Evolutionary conservation across 2,797 vertebrate genomes (phyloP), one percentile per base, ranked within the genome.

Genomic region (Antennarius maculatus): DNA sequence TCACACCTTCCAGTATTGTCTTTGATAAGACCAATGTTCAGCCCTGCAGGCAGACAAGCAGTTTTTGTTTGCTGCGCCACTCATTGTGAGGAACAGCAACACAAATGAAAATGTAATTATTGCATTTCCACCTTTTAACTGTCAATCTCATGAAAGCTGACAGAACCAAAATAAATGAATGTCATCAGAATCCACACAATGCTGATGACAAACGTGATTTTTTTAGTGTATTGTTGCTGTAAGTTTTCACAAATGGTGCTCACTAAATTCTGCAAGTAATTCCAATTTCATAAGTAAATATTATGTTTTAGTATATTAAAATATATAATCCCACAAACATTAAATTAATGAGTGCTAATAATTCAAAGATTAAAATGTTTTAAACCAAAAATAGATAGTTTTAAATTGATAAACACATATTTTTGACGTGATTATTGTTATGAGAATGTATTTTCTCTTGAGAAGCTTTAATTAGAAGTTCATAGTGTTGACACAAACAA

Each of bases 401-500:
- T 54, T 9, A 29, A 80, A 80, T 79, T 66, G 63, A 69, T 82
- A 54, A 66, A 79, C 68, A 82, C 74, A 63, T 74, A 74, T 83
- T 75, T 74, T 75, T 88, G 87, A 89, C 81, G 66, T 82, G 87
- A 86, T 90, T 85, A 85, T 23, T 23, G 23, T 23, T 23, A 80
- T 66, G 49, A 69, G 69, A 66, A 80, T 82, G 67, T 80, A 69
- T 80, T 75, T 74, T 65, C 61, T 70, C 73, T 71, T 68, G 41
- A 79, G 69, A 82, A 51, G 48, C 69, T 84, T 85, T 80, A 76
- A 86, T 76, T 82, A 72, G 69, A 59, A 64, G 75, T 84, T 74
- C 47, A n/a, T 53, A 54, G 70, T 71, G 86, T 83, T 93, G 92
- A 92, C 89, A 74, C 82, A 91, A 90, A 92, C 86, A 83, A 92